Conservation (phyloP, 2,888 invertebrate genomes). For the Elmis aenea region DNA sequence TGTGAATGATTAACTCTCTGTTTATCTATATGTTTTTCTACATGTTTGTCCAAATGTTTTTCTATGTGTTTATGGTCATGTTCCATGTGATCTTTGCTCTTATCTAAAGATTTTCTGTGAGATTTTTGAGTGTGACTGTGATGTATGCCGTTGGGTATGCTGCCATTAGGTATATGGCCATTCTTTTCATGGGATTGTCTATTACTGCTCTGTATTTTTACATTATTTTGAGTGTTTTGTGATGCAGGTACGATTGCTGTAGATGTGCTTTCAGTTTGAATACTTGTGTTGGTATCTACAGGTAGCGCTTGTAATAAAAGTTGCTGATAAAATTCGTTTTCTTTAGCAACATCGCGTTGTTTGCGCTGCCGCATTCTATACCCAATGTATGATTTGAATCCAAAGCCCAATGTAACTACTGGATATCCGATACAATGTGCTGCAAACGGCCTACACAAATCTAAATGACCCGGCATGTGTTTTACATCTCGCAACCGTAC, state of each 20-base stretch:
- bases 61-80: slow-evolving; percentile 21
- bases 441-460: slow-evolving; percentile 92
- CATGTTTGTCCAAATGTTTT: slow-evolving; percentile 30
- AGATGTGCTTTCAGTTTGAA: slow-evolving; percentile 10
- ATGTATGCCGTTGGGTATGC: slow-evolving; percentile 35
- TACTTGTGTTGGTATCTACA: slow-evolving; percentile 45
- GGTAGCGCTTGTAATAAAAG: slow-evolving; percentile 88
- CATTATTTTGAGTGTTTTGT: slow-evolving; percentile 11
- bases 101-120: slow-evolving; percentile 53
- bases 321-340: slow-evolving; percentile 93
- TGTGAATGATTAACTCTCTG: slow-evolving; percentile 35
- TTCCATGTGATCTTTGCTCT: slow-evolving; percentile 41
- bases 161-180: slow-evolving; percentile 43
- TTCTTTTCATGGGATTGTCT: slow-evolving; percentile 37
- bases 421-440: slow-evolving; percentile 90
- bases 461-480: slow-evolving; percentile 79
- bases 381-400: slow-evolving; percentile 89
- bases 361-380: slow-evolving; percentile 85
- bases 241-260: slow-evolving; percentile 20
- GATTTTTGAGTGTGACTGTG: slow-evolving; percentile 40
- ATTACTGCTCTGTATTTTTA: slow-evolving; percentile 13
- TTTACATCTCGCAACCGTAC: slow-evolving; percentile 78
- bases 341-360: slow-evolving; percentile 89
- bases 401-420: slow-evolving; percentile 91
- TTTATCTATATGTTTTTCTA: slow-evolving; percentile 24